Percentiles rank a stretch among this genome's conserved stretches.
phyloP scores from a whole-genome alignment of 37 sponge, comb jelly and placozoan species.

The Crambe crambe region DNA sequence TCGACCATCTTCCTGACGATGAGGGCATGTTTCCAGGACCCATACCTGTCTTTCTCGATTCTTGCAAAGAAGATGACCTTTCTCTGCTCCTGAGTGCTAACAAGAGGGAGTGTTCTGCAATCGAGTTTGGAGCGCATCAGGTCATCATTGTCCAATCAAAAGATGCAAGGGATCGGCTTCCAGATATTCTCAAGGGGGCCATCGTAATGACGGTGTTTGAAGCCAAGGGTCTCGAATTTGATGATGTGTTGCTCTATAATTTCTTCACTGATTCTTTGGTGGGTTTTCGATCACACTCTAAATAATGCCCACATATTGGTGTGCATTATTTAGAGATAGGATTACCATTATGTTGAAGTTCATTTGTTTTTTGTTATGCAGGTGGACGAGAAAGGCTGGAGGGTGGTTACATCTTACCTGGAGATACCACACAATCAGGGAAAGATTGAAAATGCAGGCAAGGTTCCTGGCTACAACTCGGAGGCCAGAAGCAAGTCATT shows the following conservation, averaged over 20 bases:
- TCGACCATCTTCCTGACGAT: constrained; percentile 68
- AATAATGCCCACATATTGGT: not conserved
- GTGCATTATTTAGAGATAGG: not conserved
- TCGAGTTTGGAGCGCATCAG: constrained; percentile 93
- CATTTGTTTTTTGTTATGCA: not conserved
- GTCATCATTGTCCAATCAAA: constrained; percentile 82
- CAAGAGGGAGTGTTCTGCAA: constrained; percentile 61
- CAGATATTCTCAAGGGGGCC: constrained; percentile 56
- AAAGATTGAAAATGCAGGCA: not conserved
- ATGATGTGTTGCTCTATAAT: constrained; percentile 89
- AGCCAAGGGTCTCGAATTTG: constrained; percentile 89
- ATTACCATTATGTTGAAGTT: not conserved
- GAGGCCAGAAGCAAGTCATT: constrained; percentile 54
- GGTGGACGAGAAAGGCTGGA: constrained; percentile 73
- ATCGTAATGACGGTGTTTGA: constrained; percentile 87
- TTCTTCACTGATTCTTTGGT: constrained; percentile 87
- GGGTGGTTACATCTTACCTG: constrained; percentile 57
- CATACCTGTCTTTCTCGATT: constrained; percentile 64
- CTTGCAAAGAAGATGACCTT: constrained; percentile 55
- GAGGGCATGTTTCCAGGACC: constrained; percentile 84
- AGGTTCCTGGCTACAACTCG: constrained; percentile 13
- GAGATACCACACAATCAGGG: not conserved
- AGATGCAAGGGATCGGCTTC: constrained; percentile 62
- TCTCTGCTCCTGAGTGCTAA: constrained; percentile 79
- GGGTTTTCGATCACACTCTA: constrained; percentile 13